Percentiles rank a stretch among this genome's conserved stretches.
Evolutionary conservation across 2,113 vertebrate genomes (phyloP).

Genomic region (Tichodroma muraria): DNA sequence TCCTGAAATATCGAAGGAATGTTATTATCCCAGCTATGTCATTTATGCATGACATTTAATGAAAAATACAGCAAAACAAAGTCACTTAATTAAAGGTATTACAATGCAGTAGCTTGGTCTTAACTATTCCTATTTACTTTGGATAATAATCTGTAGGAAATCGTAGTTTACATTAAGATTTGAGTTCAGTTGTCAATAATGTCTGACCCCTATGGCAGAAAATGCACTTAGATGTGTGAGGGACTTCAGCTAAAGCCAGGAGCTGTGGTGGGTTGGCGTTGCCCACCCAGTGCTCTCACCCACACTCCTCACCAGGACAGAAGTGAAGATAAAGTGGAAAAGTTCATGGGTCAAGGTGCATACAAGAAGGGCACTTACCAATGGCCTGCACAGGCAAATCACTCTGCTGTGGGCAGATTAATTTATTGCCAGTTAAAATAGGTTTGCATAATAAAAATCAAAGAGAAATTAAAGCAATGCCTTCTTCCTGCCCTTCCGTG

Average conservation of each 20-base stretch:
- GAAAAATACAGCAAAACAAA: neutral
- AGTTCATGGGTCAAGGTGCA: fast-evolving
- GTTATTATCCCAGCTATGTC: neutral
- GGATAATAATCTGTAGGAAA: neutral
- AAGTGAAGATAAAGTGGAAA: neutral
- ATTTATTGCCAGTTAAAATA: neutral
- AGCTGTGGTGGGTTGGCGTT: neutral
- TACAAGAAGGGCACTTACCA: fast-evolving
- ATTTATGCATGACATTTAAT: neutral
- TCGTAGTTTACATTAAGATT: fast-evolving
- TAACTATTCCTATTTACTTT: neutral
- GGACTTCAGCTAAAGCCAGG: neutral
- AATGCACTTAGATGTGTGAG: too few species aligned
- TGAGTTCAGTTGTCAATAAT: neutral
- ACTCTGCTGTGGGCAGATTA: fast-evolving
- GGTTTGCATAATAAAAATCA: neutral
- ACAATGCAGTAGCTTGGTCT: neutral
- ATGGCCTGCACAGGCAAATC: neutral
- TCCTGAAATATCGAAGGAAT: neutral
- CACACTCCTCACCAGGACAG: neutral
- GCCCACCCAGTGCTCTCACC: neutral
- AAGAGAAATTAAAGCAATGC: neutral
- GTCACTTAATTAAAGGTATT: neutral
- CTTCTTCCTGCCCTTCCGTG: neutral
- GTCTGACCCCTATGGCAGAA: neutral